phyloP scores from a whole-genome alignment of 2,797 vertebrate species.

The Sciaenops ocellatus region DNA sequence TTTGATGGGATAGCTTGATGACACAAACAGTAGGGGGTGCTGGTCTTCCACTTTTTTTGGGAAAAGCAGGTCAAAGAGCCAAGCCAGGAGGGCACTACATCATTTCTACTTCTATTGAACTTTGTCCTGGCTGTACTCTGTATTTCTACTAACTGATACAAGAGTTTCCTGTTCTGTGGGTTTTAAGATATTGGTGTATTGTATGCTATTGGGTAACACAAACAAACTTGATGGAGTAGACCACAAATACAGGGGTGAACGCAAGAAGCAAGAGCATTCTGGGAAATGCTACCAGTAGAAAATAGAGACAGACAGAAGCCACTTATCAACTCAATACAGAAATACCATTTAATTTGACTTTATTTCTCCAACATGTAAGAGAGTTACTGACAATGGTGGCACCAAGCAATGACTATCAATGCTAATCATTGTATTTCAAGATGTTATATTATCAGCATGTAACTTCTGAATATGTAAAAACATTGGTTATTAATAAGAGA shows the following conservation, averaged over 20 bases:
- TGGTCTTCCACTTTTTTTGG: not conserved
- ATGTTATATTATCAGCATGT: not conserved
- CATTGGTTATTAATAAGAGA: not conserved
- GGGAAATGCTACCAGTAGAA: too few relatives aligned
- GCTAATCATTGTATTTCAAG: not conserved
- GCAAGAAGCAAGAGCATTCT: not conserved
- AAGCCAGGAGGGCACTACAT: not conserved
- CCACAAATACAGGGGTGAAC: not conserved
- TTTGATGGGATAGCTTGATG: not conserved
- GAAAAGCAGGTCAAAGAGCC: not conserved
- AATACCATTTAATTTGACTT: too few relatives aligned
- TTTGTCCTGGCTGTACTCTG: not conserved
- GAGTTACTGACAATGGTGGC: too few relatives aligned
- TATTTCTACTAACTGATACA: constrained; percentile 1
- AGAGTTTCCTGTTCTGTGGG: not conserved
- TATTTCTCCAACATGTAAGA: too few relatives aligned
- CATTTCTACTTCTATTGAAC: not conserved
- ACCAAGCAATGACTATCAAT: too few relatives aligned
- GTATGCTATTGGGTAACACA: not conserved
- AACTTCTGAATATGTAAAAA: not conserved
- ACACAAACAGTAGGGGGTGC: not conserved
- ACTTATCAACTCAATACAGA: too few relatives aligned
- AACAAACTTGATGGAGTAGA: not conserved
- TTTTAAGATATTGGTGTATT: not conserved
- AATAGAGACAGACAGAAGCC: too few relatives aligned